phyloP scores from a whole-genome alignment of 2,888 invertebrate genomes.

The Macropis europaea region DNA sequence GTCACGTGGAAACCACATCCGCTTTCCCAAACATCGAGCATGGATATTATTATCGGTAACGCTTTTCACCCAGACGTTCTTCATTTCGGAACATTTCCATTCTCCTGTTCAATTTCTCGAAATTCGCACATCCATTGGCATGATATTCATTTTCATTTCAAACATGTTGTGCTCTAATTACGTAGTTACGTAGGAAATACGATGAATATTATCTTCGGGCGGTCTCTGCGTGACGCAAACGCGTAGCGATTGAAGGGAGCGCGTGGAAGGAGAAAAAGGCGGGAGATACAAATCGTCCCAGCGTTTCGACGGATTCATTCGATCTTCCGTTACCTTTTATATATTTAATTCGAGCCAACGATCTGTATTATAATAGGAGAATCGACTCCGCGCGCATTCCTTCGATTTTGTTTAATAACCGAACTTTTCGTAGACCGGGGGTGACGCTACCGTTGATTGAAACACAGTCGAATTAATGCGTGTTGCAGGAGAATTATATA shows the following conservation, averaged over 20 bases:
- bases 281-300: conserved; percentile 25
- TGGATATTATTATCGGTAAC: background rate
- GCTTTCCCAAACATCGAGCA: background rate
- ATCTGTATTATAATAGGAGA: background rate
- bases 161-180: conserved; percentile 10
- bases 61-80: too few species aligned
- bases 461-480: conserved; percentile 11
- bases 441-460: background rate
- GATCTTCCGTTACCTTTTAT: background rate
- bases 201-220: conserved; percentile 25
- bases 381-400: too few species aligned
- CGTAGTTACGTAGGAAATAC: conserved; percentile 18
- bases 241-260: conserved; percentile 1
- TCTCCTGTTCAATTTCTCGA: background rate
- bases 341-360: background rate
- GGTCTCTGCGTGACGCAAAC: conserved; percentile 12
- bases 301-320: background rate
- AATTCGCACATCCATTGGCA: background rate
- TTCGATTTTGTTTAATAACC: too few species aligned
- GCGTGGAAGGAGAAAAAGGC: conserved; percentile 40
- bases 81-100: too few species aligned
- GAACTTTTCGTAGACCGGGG: background rate
- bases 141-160: background rate
- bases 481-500: conserved; percentile 56
- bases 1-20: conserved; percentile 55